Evolutionary conservation across 2,113 vertebrate species (phyloP), one percentile per base, ranked within the genome.

Genomic region (Accipiter virgatus): DNA sequence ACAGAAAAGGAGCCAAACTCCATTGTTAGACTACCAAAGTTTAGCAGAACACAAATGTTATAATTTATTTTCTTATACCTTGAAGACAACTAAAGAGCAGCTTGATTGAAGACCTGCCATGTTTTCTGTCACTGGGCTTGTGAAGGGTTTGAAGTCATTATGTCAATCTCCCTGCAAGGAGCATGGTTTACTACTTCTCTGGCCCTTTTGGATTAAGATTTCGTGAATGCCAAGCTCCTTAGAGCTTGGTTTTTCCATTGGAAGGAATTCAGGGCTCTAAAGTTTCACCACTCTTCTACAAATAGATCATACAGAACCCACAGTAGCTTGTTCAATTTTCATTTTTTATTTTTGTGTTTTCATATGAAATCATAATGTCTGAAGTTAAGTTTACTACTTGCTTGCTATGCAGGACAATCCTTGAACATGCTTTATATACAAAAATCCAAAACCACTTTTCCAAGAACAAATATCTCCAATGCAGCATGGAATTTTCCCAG

Each of bases 281-380:
- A 73, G 80, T 97, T 82, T 90, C 97, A 96, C 71, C 81, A 73
- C 45, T 16, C 50, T 75, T 45, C 96, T 96, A 86, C 91, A 98
- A 96, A 95, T 94, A 97, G 92, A 93, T 82, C 25, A 43, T 21
- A 40, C 4, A 75, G 68, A 42, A 34, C 34, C 47, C 15, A 6
- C 11, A 95, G 36, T 77, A 85, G 82, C 83, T 92, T 92, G 29
- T 45, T 38, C 27, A 55, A 75, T 84, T 71, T 87, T 95, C 36
- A 58, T 53, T 73, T 67, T 67, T 48, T 72, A 34, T 86, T 95
- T 92, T 79, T 53, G 29, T 38, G 6, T 34, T 82, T 86, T 86
- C 36, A 14, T 65, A 56, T 52, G 61, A 77, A 89, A 75, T 67
- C 8, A 7, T 58, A 38, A 52, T 40, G 47, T 66, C 16, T 84